Evolutionary conservation across 2,888 invertebrate genomes (phyloP), one percentile per base, ranked within the genome.

Genomic region (Callinectes sapidus): DNA sequence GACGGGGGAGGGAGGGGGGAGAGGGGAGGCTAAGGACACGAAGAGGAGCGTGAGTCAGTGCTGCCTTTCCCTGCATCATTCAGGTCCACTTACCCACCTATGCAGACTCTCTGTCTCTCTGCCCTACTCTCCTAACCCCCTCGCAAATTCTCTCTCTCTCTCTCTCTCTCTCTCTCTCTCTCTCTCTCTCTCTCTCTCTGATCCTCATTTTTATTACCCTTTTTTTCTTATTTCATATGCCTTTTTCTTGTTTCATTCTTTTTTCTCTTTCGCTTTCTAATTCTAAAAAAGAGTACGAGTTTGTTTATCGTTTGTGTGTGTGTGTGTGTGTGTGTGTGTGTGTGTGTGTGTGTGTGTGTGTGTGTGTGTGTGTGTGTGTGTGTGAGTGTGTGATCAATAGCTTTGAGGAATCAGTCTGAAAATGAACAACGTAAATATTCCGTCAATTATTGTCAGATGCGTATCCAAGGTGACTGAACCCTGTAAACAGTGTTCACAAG

Each of bases 41-140:
- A 8, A 28, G n/a, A 71, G 71, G 71, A 71, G 71, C 28, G 28
- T 71, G 71, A 71, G 71, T 71, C 71, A 71, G 71, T n/a, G 71
- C 28, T 71, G 71, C 71, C 71, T 71, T 71, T 71, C 71, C 71
- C 28, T 71, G 71, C 71, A 28, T 71, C 71, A 71, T 71, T 71
- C 71, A 71, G 71, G 71, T 23, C 28, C 71, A 71, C 71, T 71
- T 71, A 71, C 28, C 71, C 71, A 71, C 28, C 71, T 28, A 71
- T 71, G 66, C 66, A 23, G 16, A n/a, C 66, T 16, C 66, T 23
- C 55, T 61, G 5, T 23, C 71, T 28, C 71, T 5, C n/a, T 28
- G 13, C 28, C 71, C 28, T 71, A 10, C 71, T 10, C 28, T 28
- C n/a, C 28, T 28, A n/a, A 8, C 28, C 6, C 28, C 28, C 10